These are phyloP conservation scores for Ploceus nigricollis DNA, from an alignment of 2,113 vertebrate species.

Conservation along the genomic window DNA sequence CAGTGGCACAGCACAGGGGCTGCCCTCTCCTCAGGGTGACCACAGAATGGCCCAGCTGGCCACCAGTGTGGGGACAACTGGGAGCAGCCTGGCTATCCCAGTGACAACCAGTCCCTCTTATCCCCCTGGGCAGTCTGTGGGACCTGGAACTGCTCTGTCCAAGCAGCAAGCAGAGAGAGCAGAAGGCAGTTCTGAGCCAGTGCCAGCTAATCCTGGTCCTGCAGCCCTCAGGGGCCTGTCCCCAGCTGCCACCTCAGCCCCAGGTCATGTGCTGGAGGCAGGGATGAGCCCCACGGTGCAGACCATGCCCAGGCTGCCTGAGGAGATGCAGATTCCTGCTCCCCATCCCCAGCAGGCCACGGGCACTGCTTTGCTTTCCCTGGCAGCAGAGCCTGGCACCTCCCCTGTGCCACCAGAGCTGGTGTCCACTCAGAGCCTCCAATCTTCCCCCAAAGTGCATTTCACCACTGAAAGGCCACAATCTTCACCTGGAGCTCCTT, in stretches of 20 bases:
- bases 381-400: background rate
- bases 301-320: background rate
- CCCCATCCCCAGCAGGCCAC: background rate
- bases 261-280: rapidly evolving
- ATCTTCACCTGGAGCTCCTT: background rate
- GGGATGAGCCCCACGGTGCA: background rate
- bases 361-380: background rate
- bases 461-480: background rate
- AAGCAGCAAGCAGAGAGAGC: background rate
- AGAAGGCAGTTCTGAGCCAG: background rate
- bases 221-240: background rate
- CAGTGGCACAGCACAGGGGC: background rate
- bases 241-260: background rate
- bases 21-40: background rate
- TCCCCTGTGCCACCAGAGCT: background rate
- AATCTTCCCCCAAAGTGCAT: rapidly evolving
- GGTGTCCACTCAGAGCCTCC: background rate
- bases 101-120: background rate
- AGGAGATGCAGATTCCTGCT: background rate
- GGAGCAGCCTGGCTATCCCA: background rate
- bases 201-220: too few relatives aligned
- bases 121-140: background rate
- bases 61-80: background rate
- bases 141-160: background rate
- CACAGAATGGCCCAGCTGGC: background rate